Evolutionary conservation across 1,140 invertebrate species (phyloP).

Genomic region (Plectrocnemia conspersa): DNA sequence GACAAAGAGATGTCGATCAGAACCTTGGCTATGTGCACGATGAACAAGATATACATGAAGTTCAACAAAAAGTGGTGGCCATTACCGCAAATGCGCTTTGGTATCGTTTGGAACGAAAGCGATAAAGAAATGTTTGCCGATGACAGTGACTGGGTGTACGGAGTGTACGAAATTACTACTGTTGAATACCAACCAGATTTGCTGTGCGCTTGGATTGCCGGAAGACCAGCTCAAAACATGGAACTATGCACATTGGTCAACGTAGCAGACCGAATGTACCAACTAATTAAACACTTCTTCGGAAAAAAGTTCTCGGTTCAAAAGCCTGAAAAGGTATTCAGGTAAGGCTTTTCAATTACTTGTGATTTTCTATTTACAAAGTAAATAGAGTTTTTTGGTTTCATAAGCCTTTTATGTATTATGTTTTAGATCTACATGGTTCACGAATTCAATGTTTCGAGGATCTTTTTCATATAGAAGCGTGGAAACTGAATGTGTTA

Average conservation of each 20-base stretch:
- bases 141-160: constrained; percentile 54
- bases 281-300: constrained; percentile 48
- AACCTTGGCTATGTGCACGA: constrained; percentile 63
- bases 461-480: constrained; percentile 62
- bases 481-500: constrained; percentile 36
- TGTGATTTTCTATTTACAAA: neutral
- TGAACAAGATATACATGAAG: constrained; percentile 71
- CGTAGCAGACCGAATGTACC: constrained; percentile 47
- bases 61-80: constrained; percentile 63
- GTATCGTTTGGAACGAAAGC: constrained; percentile 55
- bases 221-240: constrained; percentile 53
- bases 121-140: constrained; percentile 46
- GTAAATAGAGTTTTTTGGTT: neutral
- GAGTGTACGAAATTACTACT: constrained; percentile 63
- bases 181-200: constrained; percentile 63
- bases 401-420: neutral
- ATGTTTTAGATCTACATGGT: constrained; percentile 57
- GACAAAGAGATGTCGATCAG: constrained; percentile 59
- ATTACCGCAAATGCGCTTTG: constrained; percentile 46
- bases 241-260: constrained; percentile 51
- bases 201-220: constrained; percentile 61
- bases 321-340: constrained; percentile 42
- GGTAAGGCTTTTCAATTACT: constrained; percentile 31
- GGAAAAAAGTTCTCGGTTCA: constrained; percentile 51
- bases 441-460: constrained; percentile 56